A percentile compares a stretch with the other conserved stretches of the same genome.
Conservation (phyloP, 2,888 invertebrate genomes). For the Eupsilia transversa region DNA sequence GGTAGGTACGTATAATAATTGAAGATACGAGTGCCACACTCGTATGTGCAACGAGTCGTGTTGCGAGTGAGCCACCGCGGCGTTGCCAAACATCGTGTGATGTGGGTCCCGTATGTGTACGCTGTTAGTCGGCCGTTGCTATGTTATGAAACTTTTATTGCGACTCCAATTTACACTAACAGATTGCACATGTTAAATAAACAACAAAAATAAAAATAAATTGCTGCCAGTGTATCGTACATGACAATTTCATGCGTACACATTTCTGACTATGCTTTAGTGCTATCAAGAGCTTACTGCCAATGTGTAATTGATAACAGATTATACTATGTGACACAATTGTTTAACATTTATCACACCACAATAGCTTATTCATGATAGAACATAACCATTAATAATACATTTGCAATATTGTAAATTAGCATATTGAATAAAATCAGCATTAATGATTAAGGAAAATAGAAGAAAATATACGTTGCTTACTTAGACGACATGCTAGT, state of each 20-base stretch:
- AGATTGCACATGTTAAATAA: conserved; percentile 48
- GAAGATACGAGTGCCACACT: conserved; percentile 78
- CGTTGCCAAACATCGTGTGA: conserved; percentile 83
- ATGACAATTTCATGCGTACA: conserved; percentile 23
- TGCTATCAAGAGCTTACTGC: conserved; percentile 20
- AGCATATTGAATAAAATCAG: conserved; percentile 7
- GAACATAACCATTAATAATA: not conserved
- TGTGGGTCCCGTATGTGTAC: conserved; percentile 74
- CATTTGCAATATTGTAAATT: conserved; percentile 4
- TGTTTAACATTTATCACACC: not conserved
- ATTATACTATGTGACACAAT: conserved; percentile 9
- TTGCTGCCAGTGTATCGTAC: conserved; percentile 18
- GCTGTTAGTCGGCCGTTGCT: conserved; percentile 71
- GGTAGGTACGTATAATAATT: conserved; percentile 78
- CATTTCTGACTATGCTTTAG: conserved; percentile 23
- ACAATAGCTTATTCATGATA: not conserved
- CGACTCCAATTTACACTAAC: conserved; percentile 56
- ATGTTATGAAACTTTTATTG: conserved; percentile 74
- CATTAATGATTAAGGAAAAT: not conserved
- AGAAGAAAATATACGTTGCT: conserved; percentile 9
- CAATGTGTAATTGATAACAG: conserved; percentile 25
- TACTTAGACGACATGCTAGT: conserved; percentile 31
- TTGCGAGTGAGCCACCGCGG: conserved; percentile 73
- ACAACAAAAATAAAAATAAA: conserved; percentile 40
- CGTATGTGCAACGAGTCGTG: conserved; percentile 77